phyloP scores from a whole-genome alignment of 2,797 vertebrate species.

The Oreochromis mossambicus region DNA sequence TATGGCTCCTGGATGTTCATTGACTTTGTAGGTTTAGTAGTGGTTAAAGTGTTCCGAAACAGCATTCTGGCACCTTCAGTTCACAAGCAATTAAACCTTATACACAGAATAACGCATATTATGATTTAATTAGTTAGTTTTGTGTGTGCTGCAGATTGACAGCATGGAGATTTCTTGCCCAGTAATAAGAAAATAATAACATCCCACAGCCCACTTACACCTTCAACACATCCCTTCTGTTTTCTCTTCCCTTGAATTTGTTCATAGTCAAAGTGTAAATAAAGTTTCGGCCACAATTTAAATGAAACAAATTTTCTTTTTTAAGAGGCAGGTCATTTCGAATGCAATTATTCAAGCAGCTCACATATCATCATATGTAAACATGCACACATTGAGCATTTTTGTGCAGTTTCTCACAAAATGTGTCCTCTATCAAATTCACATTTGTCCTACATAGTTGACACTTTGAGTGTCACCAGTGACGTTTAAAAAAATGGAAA shows the following conservation, averaged over 20 bases:
- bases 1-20: background rate
- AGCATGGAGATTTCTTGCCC: background rate
- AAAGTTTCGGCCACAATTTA: accelerated
- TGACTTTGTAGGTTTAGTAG: background rate
- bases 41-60: background rate
- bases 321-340: background rate
- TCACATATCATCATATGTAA: background rate
- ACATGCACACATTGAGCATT: background rate
- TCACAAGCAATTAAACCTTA: accelerated
- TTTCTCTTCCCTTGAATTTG: background rate
- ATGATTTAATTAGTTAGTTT: background rate
- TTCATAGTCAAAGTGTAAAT: background rate
- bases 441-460: background rate
- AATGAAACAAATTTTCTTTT: accelerated
- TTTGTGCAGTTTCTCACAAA: background rate
- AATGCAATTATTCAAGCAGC: background rate
- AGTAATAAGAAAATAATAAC: background rate
- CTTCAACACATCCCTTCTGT: background rate
- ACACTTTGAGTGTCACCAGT: background rate
- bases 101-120: background rate
- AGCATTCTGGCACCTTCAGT: background rate
- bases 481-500: background rate
- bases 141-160: background rate
- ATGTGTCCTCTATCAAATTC: background rate
- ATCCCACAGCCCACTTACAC: background rate